Base-by-base conservation (phyloP, 2,797 vertebrate genomes). In the Amblyraja radiata region DNA sequence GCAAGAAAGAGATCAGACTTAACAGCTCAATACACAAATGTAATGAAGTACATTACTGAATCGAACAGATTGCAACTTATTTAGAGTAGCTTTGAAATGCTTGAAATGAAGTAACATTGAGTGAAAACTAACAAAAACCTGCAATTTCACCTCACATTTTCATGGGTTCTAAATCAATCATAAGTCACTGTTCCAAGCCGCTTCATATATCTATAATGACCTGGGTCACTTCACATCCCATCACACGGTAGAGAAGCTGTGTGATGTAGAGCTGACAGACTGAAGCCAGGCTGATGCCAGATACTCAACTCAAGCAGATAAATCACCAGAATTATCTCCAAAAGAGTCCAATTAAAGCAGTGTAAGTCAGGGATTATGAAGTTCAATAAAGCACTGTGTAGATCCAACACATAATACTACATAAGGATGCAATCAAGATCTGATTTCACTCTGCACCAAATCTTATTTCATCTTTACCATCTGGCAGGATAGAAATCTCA, bases 91-190 rank as follows among this genome's bases (percentile, higher is more conserved):
- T 90, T 68, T 36, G n/a, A 90, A 90, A 36, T 90, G 32, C 2
- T 90, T 90, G 61, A 2, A 90, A 90, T 71, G 63, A 68, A 90
- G 68, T 68, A 14, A 18, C 2, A 88, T 88, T 88, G 65, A 18
- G 63, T 90, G n/a, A 68, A 90, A 71, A 58, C 61, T 9, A 21
- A 63, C 63, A 18, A 25, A 16, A 61, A 90, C 6, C 9, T 65
- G 63, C 32, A 36, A 90, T 90, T 90, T 32, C 14, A 68, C 32
- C 65, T 68, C 61, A 21, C 18, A 68, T 16, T 2, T 36, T 90
- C 63, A 90, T 90, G 28, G n/a, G 65, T 36, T 90, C 13, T 68
- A 90, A 90, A 68, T 63, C 65, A 32, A 90, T 90, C 86, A 68
- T 21, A 68, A 39, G 1, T 6, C 16, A 71, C 10, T 65, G 65